A percentile compares a stretch with the other conserved stretches of the same genome.
Evolutionary conservation across 2,113 vertebrate genomes (phyloP).

Genomic region (Caranx melampygus): DNA sequence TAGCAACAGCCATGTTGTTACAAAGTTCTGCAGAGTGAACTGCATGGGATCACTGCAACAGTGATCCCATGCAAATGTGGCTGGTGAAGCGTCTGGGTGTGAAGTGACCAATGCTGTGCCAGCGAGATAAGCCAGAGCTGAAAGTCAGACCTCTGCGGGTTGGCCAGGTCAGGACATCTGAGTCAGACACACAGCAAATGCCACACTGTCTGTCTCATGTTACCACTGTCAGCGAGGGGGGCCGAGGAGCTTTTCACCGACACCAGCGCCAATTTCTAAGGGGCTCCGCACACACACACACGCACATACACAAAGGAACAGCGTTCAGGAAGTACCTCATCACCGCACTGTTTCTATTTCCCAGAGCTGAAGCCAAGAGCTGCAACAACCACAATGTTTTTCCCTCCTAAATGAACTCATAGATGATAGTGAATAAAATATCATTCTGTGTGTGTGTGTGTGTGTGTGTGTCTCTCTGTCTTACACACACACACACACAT

Average conservation of each 20-base stretch:
- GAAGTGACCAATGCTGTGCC: slow-evolving; percentile 87
- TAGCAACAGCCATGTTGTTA: slow-evolving; percentile 14
- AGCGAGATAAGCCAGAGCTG: slow-evolving; percentile 87
- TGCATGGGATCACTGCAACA: background rate
- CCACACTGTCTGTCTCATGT: slow-evolving; percentile 77
- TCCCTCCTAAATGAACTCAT: slow-evolving; percentile 39
- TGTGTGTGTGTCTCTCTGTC: no score
- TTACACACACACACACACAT: background rate
- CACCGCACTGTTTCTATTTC: slow-evolving; percentile 57
- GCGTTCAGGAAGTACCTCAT: slow-evolving; percentile 68
- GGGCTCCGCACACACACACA: slow-evolving; percentile 30
- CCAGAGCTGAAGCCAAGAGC: slow-evolving; percentile 24
- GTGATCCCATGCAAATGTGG: slow-evolving; percentile 49
- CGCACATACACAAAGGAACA: slow-evolving; percentile 19
- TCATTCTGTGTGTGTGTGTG: background rate
- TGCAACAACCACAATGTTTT: slow-evolving; percentile 25
- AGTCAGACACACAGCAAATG: slow-evolving; percentile 84
- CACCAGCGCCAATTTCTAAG: slow-evolving; percentile 70
- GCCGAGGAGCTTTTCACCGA: slow-evolving; percentile 68
- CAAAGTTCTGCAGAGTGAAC: slow-evolving; percentile 30
- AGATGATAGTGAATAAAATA: slow-evolving; percentile 48
- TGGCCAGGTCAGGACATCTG: slow-evolving; percentile 79
- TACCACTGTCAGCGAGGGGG: slow-evolving; percentile 73
- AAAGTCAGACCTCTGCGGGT: slow-evolving; percentile 85
- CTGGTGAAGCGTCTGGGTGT: slow-evolving; percentile 71